Evolutionary conservation across 2,113 vertebrate species (phyloP).

Genomic region (Lathamus discolor): DNA sequence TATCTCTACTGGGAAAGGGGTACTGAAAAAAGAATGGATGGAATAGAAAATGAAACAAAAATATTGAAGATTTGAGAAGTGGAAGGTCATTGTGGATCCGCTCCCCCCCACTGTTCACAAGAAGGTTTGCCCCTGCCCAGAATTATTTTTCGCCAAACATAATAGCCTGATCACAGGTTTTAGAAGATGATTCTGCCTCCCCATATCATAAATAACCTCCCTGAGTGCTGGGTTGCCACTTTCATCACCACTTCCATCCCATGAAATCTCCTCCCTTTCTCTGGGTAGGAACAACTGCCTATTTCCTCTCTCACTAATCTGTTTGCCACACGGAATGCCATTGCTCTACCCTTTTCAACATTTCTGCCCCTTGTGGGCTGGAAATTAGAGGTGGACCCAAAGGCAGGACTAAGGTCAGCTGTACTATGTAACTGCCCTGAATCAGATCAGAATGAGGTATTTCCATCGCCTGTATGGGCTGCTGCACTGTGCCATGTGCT

Average conservation of each 20-base stretch:
- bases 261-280: neutral
- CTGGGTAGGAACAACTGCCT: neutral
- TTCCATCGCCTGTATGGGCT: neutral
- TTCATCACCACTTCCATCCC: neutral
- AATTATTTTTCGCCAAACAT: neutral
- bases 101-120: neutral
- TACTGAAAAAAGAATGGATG: neutral
- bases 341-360: neutral
- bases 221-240: neutral
- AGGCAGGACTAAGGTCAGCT: neutral
- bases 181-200: neutral
- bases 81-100: neutral
- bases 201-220: rapidly evolving
- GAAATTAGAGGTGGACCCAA: neutral
- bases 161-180: neutral
- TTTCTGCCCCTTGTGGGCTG: neutral
- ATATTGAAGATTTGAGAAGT: neutral
- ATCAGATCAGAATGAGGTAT: rapidly evolving
- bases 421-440: no score
- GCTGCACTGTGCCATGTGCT: neutral
- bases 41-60: neutral
- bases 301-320: neutral
- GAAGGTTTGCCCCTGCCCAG: no score
- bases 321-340: rapidly evolving
- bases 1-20: neutral